These are phyloP conservation scores for Peromyscus melanophrys DNA, from an alignment of 2,797 vertebrate genomes.

Conservation along the genomic window DNA sequence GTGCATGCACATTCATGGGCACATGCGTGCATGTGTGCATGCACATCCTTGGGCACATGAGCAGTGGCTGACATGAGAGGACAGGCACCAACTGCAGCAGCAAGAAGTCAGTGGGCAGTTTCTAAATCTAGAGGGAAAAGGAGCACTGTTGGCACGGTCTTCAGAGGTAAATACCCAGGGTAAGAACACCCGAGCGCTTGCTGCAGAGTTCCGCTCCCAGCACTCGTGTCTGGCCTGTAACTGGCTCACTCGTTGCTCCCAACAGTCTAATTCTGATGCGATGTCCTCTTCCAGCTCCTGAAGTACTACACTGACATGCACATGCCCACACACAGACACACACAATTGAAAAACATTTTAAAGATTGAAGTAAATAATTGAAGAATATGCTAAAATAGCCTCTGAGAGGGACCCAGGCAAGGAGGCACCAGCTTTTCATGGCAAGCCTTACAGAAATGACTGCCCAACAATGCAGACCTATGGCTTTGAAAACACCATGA, in stretches of 20 bases:
- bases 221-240: not conserved
- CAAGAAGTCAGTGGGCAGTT: not conserved
- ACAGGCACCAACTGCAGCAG: not conserved
- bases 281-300: not conserved
- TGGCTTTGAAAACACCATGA: not conserved
- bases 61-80: not conserved
- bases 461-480: not conserved
- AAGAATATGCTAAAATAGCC: not conserved
- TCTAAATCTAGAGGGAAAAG: not conserved
- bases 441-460: not conserved
- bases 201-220: not conserved
- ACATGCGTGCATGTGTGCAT: rapidly evolving
- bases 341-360: not conserved
- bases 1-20: too few relatives aligned
- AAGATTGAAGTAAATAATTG: not conserved
- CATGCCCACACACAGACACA: not conserved
- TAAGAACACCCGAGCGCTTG: rapidly evolving
- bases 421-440: not conserved
- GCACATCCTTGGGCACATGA: rapidly evolving
- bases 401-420: not conserved
- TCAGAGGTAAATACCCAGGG: not conserved
- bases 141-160: not conserved
- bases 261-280: not conserved
- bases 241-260: not conserved
- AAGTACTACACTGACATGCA: too few relatives aligned